A percentile compares a stretch with the other conserved stretches of the same genome.
These are phyloP conservation scores for Pseudococcus viburni DNA, from an alignment of 2,888 invertebrate genomes.

Conservation along the genomic window DNA sequence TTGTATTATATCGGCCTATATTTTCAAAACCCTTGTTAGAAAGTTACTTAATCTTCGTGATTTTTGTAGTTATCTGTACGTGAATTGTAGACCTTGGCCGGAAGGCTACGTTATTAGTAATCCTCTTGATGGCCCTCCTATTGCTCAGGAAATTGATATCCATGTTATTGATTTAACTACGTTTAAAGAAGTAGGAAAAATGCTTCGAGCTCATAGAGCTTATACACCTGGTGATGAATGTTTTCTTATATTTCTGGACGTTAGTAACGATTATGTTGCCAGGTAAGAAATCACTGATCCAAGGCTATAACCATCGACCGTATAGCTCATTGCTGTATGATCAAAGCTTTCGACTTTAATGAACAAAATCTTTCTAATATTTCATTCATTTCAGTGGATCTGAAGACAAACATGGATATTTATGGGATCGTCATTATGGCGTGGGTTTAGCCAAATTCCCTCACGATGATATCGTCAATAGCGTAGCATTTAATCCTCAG, in stretches of 20 bases:
- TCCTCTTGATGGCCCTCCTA: constrained; percentile 85
- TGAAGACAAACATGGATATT: constrained; percentile 85
- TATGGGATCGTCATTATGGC: constrained; percentile 90
- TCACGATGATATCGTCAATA: constrained; percentile 86
- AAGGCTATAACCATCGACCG: no score
- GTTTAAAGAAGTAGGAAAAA: constrained; percentile 82
- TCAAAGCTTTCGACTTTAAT: no score
- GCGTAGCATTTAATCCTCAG: constrained; percentile 86
- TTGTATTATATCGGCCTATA: neutral
- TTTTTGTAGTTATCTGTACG: constrained; percentile 79
- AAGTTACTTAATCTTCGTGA: constrained; percentile 68
- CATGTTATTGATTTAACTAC: constrained; percentile 87
- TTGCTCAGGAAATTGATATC: constrained; percentile 89
- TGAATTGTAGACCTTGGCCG: constrained; percentile 88
- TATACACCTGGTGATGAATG: constrained; percentile 89
- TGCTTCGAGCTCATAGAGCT: constrained; percentile 84
- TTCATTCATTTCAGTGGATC: constrained; percentile 78
- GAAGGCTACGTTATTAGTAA: constrained; percentile 81
- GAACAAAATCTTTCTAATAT: neutral
- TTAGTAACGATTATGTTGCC: constrained; percentile 85
- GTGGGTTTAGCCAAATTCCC: constrained; percentile 82
- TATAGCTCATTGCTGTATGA: no score
- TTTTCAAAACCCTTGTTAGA: neutral
- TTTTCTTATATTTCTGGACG: constrained; percentile 89
- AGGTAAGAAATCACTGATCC: neutral